These are phyloP conservation scores for Menidia menidia DNA, from an alignment of 2,797 vertebrate genomes.

Conservation along the genomic window DNA sequence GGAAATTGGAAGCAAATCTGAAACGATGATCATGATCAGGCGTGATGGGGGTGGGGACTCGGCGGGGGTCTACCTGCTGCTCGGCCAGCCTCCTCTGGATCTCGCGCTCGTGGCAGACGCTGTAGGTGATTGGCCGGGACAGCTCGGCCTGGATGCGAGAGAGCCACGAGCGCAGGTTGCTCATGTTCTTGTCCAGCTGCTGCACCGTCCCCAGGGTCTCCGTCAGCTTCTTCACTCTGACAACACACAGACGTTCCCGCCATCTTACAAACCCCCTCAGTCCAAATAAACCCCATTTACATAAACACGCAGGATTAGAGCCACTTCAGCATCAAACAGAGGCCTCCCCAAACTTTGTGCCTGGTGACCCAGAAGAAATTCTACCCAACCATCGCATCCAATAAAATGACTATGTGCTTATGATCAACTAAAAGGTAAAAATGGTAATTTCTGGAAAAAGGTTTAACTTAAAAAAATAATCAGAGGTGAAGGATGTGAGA, in stretches of 20 bases:
- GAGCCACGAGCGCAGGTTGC: slow-evolving; percentile 93
- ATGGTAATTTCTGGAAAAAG: background rate
- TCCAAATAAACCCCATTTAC: background rate
- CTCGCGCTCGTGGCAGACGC: slow-evolving; percentile 90
- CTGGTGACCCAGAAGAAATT: background rate
- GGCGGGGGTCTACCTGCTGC: slow-evolving; percentile 86
- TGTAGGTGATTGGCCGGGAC: slow-evolving; percentile 91
- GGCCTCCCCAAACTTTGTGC: background rate
- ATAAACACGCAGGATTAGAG: background rate
- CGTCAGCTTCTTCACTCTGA: slow-evolving; percentile 95
- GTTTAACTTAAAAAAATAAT: background rate
- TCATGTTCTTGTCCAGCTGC: slow-evolving; percentile 95
- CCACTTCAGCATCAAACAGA: background rate
- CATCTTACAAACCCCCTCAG: background rate
- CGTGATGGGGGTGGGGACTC: background rate
- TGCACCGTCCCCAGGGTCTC: slow-evolving; percentile 91
- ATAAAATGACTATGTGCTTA: background rate
- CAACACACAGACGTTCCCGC: slow-evolving; percentile 7
- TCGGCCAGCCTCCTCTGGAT: slow-evolving; percentile 95
- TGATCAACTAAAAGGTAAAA: background rate
- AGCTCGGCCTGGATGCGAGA: slow-evolving; percentile 90
- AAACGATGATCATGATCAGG: too few relatives aligned
- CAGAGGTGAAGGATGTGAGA: background rate
- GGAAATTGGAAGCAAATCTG: too few relatives aligned
- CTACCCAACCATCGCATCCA: background rate